Base-by-base conservation (phyloP, 2,888 invertebrate genomes). In the Drosophila robusta region DNA sequence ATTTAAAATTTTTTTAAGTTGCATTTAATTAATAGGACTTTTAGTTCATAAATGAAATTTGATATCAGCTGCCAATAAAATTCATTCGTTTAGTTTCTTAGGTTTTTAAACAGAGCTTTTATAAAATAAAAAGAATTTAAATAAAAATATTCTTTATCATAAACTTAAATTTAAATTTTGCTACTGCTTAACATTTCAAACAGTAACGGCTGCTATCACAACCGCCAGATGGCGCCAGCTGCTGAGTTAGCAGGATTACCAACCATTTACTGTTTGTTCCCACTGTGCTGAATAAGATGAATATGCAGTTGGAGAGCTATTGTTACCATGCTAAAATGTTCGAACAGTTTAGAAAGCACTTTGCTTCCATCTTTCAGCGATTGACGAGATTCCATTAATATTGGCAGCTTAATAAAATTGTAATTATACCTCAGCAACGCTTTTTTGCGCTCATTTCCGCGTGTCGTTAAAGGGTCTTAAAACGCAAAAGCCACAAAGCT, bases 391-490 rank as follows among this genome's bases (percentile, higher is more conserved):
- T 24, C 5, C 42, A 63, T 69, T 62, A n/a, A 54, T 44, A 58
- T 74, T 29, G 45, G 1, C 24, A 46, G n/a, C 8, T 18, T 11
- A 44, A 70, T 70, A 64, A 75, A 64, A 54, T 11, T 55, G 29
- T 36, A 64, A 69, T 52, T 45, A 75, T 49, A 14, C 11, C 14
- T 34, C 24, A 36, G 24, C 18, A 16, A 1, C 4, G 2, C 14
- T 36, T 18, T 18, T 18, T 18, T 18, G 18, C 18, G 18, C 18
- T 18, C 18, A n/a, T 12, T 42, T 39, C 38, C 34, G 66, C 14
- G 22, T 8, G 57, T 41, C 66, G 46, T 77, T 67, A 71, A 75
- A 58, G 26, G 18, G 41, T 38, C 56, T 57, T 49, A 41, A 58
- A 65, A 26, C 32, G 11, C 18, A 26, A 14, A 39, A 49, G n/a